Base-by-base conservation (phyloP, 1,140 invertebrate species). In the Prorops nasuta region DNA sequence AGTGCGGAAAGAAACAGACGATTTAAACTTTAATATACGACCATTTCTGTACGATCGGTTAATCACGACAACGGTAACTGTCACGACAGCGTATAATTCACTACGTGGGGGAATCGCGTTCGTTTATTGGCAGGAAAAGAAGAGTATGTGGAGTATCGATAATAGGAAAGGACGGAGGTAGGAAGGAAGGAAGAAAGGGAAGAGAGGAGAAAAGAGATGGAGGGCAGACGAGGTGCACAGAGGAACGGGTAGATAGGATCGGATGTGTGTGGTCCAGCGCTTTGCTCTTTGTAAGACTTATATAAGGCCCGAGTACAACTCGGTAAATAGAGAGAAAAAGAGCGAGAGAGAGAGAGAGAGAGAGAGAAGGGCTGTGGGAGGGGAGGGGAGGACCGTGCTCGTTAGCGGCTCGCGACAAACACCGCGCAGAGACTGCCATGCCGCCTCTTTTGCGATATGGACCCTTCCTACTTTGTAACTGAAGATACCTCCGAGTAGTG, bases 251-350 rank as follows among this genome's bases (percentile, higher is more conserved):
- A 72, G 74, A 77, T 77, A 77, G 74, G 71, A 76, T 76, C 74
- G 63, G 65, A 74, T 69, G 73, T 76, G 74, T 77, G 74, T 76
- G 73, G 74, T 76, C 76, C 67, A 54, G 55, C 65, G 68, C 61
- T 74, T 76, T 77, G 71, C 68, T 75, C 73, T 67, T 72, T 74
- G 69, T 69, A 71, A 71, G 74, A 74, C 73, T 76, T 76, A 74
- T 74, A 74, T 76, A 76, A 73, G 69, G 66, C 61, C 63, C 56
- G 42, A n/a, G n/a, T n/a, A n/a, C n/a, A n/a, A n/a, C n/a, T n/a
- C n/a, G n/a, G n/a, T n/a, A n/a, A n/a, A n/a, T n/a, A n/a, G n/a
- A n/a, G n/a, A n/a, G n/a, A n/a, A n/a, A n/a, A n/a, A n/a, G 64
- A 64, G 67, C 56, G 63, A 44, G 46, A 49, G 34, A 44, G 16